phyloP scores from a whole-genome alignment of 2,113 vertebrate species.

The Sturnira hondurensis region DNA sequence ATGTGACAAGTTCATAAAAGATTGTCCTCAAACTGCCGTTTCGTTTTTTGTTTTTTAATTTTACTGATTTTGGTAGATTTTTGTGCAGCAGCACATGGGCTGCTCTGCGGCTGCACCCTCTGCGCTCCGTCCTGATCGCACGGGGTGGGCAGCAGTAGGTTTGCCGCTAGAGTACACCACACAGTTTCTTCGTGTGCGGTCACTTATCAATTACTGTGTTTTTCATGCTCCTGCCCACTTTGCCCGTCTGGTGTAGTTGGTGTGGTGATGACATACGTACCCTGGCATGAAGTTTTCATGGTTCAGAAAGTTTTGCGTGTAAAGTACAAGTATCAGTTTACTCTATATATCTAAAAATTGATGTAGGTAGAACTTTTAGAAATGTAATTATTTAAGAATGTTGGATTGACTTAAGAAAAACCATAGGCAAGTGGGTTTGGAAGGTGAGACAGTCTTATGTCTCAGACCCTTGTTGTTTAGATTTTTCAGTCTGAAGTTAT shows the following conservation, averaged over 20 bases:
- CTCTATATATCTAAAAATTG: neutral
- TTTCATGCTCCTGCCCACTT: neutral
- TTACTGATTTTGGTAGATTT: neutral
- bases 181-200: no score
- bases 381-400: slow-evolving; percentile 33
- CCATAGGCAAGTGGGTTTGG: neutral
- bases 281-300: neutral
- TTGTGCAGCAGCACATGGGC: neutral
- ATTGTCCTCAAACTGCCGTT: neutral
- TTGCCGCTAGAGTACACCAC: neutral
- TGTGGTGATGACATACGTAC: neutral
- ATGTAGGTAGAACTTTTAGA: neutral
- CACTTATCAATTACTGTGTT: no score
- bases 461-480: slow-evolving; percentile 12
- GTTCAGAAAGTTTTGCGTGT: slow-evolving; percentile 18
- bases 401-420: slow-evolving; percentile 22
- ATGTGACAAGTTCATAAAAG: neutral
- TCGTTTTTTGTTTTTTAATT: neutral
- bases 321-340: neutral
- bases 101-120: neutral
- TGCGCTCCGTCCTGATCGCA: neutral
- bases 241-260: neutral
- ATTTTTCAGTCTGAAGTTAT: slow-evolving; percentile 36
- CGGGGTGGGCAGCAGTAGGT: neutral
- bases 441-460: neutral